phyloP scores from a whole-genome alignment of 2,888 invertebrate species.

The Gandaritis pyraliata region DNA sequence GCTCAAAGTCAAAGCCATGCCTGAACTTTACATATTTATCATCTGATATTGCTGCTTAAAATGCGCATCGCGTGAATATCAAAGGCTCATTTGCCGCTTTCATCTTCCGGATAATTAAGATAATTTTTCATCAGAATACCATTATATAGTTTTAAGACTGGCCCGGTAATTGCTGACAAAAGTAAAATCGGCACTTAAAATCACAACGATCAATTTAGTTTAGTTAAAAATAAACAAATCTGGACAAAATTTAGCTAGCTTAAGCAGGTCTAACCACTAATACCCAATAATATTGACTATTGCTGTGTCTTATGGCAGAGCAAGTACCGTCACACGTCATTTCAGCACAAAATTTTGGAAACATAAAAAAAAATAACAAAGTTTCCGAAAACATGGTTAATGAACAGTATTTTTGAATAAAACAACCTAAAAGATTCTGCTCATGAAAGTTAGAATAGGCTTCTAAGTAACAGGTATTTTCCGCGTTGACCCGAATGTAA shows the following conservation, averaged over 20 bases:
- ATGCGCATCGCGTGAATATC: constrained; percentile 44
- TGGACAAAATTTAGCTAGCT: too few species aligned
- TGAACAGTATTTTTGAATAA: too few species aligned
- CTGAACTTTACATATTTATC: constrained; percentile 38
- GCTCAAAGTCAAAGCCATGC: constrained; percentile 35
- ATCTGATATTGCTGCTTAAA: constrained; percentile 43
- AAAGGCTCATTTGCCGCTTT: constrained; percentile 32
- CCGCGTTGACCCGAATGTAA: constrained; percentile 72
- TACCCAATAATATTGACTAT: too few species aligned
- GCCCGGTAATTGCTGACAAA: background rate
- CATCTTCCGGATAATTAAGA: constrained; percentile 29
- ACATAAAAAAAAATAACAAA: too few species aligned
- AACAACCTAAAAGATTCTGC: background rate
- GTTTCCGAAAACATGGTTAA: too few species aligned
- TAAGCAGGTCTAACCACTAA: too few species aligned
- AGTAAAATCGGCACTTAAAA: too few species aligned
- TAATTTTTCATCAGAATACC: constrained; percentile 8
- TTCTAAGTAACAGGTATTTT: constrained; percentile 54
- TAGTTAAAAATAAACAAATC: too few species aligned
- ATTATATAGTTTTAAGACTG: background rate
- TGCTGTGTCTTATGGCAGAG: too few species aligned
- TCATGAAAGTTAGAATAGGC: background rate
- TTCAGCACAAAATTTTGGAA: too few species aligned
- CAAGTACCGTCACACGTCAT: too few species aligned
- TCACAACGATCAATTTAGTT: too few species aligned